Evolutionary conservation across 2,888 invertebrate species (phyloP).

Genomic region (Sarcophaga rosellei): DNA sequence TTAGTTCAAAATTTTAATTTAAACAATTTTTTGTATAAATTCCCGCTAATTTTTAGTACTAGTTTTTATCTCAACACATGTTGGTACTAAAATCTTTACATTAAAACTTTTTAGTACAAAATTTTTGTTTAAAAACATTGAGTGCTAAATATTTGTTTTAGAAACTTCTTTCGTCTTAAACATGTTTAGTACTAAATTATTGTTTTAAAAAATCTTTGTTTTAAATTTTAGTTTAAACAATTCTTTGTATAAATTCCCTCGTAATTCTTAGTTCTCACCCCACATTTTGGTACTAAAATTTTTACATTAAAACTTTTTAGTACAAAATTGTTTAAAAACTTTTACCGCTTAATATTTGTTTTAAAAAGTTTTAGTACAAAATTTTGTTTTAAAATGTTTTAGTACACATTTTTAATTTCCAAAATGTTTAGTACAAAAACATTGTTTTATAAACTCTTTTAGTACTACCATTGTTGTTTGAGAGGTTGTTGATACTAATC

Average conservation of each 20-base stretch:
- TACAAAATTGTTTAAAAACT: not conserved
- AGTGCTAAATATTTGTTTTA: not conserved
- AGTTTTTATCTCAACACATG: too few relatives aligned
- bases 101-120: not conserved
- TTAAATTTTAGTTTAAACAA: too few relatives aligned
- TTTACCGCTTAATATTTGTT: not conserved
- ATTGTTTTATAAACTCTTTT: not conserved
- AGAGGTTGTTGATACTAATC: not conserved
- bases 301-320: not conserved
- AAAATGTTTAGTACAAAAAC: not conserved
- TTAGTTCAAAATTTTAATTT: not conserved
- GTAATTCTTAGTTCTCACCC: too few relatives aligned
- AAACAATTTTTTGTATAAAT: too few relatives aligned
- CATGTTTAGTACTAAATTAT: too few relatives aligned
- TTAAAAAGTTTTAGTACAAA: not conserved
- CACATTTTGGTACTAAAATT: too few relatives aligned
- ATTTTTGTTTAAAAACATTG: not conserved
- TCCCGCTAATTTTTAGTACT: too few relatives aligned
- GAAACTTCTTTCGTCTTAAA: too few relatives aligned
- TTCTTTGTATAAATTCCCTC: too few relatives aligned
- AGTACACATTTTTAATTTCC: too few relatives aligned
- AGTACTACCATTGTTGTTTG: not conserved
- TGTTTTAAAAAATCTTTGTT: too few relatives aligned
- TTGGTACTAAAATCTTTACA: too few relatives aligned
- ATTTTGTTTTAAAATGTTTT: not conserved